Evolutionary conservation across 2,888 invertebrate genomes (phyloP).

Genomic region (Halocaridina rubra): DNA sequence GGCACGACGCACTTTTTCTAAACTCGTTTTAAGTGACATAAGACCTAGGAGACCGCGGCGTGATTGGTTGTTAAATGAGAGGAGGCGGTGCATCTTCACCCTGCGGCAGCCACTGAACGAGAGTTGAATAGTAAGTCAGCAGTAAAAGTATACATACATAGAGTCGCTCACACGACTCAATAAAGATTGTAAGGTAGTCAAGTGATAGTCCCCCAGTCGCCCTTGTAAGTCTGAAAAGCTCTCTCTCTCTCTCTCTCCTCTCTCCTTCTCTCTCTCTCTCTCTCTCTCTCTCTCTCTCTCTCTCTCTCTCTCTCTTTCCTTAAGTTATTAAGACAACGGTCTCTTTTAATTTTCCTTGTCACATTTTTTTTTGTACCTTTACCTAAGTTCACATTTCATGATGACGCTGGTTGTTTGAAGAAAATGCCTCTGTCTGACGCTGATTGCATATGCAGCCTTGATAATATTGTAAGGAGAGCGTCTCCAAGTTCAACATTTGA

Average conservation of each 20-base stretch:
- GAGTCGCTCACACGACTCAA: conserved; percentile 24
- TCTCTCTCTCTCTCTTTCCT: conserved; percentile 1
- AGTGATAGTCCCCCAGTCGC: not conserved
- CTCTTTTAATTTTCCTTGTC: not conserved
- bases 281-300: no score
- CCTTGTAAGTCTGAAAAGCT: not conserved
- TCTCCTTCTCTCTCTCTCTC: no score
- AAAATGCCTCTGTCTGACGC: no score
- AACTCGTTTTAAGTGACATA: not conserved
- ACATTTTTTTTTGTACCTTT: not conserved
- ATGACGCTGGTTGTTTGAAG: no score
- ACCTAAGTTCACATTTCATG: not conserved
- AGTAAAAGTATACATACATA: conserved; percentile 24
- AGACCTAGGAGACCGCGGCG: not conserved
- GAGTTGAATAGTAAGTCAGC: conserved; percentile 55
- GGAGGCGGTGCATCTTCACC: conserved; percentile 51
- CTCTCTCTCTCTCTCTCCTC: no score
- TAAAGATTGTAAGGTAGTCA: conserved; percentile 10
- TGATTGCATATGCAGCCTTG: no score
- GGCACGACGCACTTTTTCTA: no score
- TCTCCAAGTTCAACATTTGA: no score
- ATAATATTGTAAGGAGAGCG: no score
- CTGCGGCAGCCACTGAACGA: conserved; percentile 53
- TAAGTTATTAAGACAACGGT: not conserved
- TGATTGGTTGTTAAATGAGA: conserved; percentile 48